Evolutionary conservation across 1,140 invertebrate species (phyloP).

Genomic region (Caenorhabditis inopinata): DNA sequence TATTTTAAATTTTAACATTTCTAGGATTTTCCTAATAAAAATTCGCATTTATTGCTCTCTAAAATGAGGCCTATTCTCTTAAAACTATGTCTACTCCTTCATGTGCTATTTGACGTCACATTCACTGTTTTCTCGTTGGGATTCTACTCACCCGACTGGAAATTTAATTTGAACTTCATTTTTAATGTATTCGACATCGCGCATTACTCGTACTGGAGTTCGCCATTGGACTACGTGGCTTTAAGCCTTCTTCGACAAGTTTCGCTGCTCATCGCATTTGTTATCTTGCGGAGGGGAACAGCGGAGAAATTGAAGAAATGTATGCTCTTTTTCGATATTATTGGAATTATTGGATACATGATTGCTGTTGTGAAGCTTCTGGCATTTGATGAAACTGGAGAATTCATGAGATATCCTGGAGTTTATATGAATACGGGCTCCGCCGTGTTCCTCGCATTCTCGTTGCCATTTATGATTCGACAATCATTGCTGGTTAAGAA

Average conservation of each 20-base stretch:
- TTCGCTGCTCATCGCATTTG: neutral
- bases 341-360: slow-evolving; percentile 1
- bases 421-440: neutral
- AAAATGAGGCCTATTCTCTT: neutral
- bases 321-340: neutral
- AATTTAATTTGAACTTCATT: neutral
- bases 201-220: neutral
- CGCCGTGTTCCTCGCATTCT: neutral
- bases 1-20: neutral
- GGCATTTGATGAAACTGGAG: neutral
- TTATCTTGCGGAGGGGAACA: neutral
- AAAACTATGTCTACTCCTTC: neutral
- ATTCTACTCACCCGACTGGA: neutral
- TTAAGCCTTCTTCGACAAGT: slow-evolving; percentile 6
- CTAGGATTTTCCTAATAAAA: neutral
- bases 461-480: neutral
- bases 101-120: neutral
- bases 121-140: neutral
- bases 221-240: neutral
- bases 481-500: neutral
- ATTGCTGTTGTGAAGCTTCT: neutral
- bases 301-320: neutral
- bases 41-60: neutral
- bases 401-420: neutral
- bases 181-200: neutral